Evolutionary conservation across 2,113 vertebrate genomes (phyloP).

Genomic region (Nothobranchius furzeri): DNA sequence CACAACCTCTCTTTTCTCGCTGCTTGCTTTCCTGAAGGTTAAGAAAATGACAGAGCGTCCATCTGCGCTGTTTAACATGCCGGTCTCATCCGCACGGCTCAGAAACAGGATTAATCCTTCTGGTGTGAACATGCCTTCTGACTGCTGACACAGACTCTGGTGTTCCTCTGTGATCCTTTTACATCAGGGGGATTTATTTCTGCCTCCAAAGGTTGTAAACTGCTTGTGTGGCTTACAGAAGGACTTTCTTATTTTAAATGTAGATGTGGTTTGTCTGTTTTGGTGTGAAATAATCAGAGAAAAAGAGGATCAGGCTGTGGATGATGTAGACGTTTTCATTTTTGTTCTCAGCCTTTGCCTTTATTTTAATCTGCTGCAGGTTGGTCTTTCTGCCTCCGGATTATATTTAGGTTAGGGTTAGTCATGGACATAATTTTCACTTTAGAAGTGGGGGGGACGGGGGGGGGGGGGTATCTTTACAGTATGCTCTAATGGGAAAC

Average conservation of each 20-base stretch:
- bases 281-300: no score
- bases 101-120: constrained; percentile 23
- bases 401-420: neutral
- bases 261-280: neutral
- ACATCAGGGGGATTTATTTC: constrained; percentile 32
- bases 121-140: neutral
- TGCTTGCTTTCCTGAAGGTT: constrained; percentile 28
- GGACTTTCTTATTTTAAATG: constrained; percentile 5
- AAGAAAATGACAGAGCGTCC: constrained; percentile 15
- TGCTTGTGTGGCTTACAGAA: neutral
- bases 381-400: neutral
- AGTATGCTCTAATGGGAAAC: no score
- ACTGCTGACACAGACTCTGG: constrained; percentile 28
- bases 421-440: no score
- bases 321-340: constrained; percentile 29
- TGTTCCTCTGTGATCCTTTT: constrained; percentile 15
- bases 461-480: no score
- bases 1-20: rapidly evolving
- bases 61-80: constrained; percentile 47
- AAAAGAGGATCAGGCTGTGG: neutral
- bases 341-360: constrained; percentile 22
- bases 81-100: constrained; percentile 7
- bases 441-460: no score
- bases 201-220: constrained; percentile 18
- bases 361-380: constrained; percentile 32